Evolutionary conservation across 2,888 invertebrate genomes (phyloP).

Genomic region (Habrosyne pyritoides): DNA sequence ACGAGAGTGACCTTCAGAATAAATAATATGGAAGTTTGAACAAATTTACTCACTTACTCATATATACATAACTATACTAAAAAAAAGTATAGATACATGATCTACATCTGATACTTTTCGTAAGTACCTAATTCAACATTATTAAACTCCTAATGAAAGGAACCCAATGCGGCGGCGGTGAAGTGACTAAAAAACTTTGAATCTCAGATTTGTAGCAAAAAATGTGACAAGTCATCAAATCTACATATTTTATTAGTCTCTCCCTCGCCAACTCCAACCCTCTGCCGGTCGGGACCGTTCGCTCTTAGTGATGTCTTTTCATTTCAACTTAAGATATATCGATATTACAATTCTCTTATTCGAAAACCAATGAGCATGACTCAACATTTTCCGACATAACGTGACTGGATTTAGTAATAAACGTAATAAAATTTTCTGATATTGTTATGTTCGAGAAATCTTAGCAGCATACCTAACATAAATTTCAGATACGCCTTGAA

Average conservation of each 20-base stretch:
- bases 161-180: conserved; percentile 35
- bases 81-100: too few relatives aligned
- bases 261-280: conserved; percentile 74
- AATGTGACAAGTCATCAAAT: conserved; percentile 84
- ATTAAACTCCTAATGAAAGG: conserved; percentile 57
- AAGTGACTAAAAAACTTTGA: conserved; percentile 76
- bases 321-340: conserved; percentile 39
- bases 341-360: conserved; percentile 33
- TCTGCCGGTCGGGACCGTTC: conserved; percentile 66
- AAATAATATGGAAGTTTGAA: too few relatives aligned
- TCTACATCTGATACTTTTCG: conserved; percentile 9
- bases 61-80: too few relatives aligned
- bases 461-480: background rate
- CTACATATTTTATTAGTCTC: conserved; percentile 83
- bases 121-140: conserved; percentile 42
- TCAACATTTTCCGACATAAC: background rate
- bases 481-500: background rate
- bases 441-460: background rate
- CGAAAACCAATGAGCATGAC: conserved; percentile 1
- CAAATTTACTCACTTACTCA: too few relatives aligned
- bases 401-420: conserved; percentile 8
- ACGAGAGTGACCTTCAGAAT: too few relatives aligned
- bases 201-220: conserved; percentile 81
- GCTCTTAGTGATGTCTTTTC: conserved; percentile 54
- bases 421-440: background rate